These are phyloP conservation scores for Myotis pilosus DNA, from an alignment of 2,797 vertebrate genomes.

Conservation along the genomic window DNA sequence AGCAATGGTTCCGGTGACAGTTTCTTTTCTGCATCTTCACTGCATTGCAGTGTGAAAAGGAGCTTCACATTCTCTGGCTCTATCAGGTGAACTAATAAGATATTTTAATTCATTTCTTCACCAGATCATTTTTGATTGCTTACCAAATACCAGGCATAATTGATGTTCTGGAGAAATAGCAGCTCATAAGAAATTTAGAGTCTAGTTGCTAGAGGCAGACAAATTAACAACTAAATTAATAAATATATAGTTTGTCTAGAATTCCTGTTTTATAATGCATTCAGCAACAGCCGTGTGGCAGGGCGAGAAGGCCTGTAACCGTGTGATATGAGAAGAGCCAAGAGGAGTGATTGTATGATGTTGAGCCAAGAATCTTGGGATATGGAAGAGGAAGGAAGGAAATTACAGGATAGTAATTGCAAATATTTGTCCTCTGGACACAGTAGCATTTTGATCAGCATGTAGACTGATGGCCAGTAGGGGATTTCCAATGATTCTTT, in stretches of 20 bases:
- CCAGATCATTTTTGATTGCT: neutral
- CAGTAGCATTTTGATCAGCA: neutral
- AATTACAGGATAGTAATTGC: neutral
- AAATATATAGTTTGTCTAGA: neutral
- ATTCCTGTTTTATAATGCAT: neutral
- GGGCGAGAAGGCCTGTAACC: neutral
- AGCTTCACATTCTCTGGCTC: neutral
- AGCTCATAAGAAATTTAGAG: neutral
- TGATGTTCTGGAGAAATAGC: neutral
- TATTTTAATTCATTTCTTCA: conserved; percentile 47
- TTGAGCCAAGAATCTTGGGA: neutral
- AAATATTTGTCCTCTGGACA: neutral
- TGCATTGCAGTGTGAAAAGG: neutral
- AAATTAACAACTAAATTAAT: neutral
- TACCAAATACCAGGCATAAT: neutral
- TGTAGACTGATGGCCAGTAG: neutral
- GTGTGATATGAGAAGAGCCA: neutral
- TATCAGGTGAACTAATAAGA: neutral
- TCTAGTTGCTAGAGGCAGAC: neutral
- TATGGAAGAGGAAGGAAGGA: neutral
- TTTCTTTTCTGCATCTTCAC: neutral
- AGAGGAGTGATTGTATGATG: neutral
- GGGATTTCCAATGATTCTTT: too few relatives aligned
- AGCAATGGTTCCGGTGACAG: neutral
- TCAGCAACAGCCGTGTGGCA: neutral